Evolutionary conservation across 1,140 invertebrate species (phyloP).

Genomic region (Leptinotarsa undecemlineata): DNA sequence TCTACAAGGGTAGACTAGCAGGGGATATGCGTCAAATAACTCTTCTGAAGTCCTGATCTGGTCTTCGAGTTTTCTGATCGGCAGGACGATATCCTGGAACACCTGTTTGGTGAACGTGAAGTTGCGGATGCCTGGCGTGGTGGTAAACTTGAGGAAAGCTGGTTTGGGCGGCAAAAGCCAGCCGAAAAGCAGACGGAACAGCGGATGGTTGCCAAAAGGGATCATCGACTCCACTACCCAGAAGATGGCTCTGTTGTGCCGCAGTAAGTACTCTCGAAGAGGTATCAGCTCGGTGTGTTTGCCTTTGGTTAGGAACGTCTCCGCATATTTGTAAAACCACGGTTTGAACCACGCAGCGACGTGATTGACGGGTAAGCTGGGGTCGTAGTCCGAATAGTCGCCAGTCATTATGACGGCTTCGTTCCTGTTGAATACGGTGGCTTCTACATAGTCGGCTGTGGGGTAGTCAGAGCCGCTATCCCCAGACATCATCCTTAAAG

Average conservation of each 20-base stretch:
- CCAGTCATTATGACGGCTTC: slow-evolving; percentile 62
- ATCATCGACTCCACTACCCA: slow-evolving; percentile 64
- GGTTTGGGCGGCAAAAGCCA: slow-evolving; percentile 60
- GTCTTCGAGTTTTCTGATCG: slow-evolving; percentile 59
- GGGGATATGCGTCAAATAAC: slow-evolving; percentile 61
- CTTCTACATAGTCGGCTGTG: slow-evolving; percentile 60
- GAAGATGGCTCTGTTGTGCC: slow-evolving; percentile 63
- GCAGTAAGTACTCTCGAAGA: slow-evolving; percentile 59
- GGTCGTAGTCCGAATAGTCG: slow-evolving; percentile 56
- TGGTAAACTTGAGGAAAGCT: slow-evolving; percentile 61
- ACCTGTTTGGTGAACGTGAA: slow-evolving; percentile 64
- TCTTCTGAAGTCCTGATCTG: slow-evolving; percentile 59
- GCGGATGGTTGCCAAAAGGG: slow-evolving; percentile 58
- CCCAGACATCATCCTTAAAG: slow-evolving; percentile 57
- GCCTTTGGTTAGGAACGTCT: slow-evolving; percentile 58
- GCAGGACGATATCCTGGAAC: slow-evolving; percentile 61
- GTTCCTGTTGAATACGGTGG: slow-evolving; percentile 60
- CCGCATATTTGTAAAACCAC: slow-evolving; percentile 70
- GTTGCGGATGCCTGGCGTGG: slow-evolving; percentile 60
- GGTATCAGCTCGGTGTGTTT: slow-evolving; percentile 61
- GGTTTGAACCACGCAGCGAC: slow-evolving; percentile 62
- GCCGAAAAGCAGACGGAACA: slow-evolving; percentile 53
- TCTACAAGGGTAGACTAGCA: slow-evolving; percentile 63
- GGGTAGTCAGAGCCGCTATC: slow-evolving; percentile 38
- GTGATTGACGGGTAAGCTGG: slow-evolving; percentile 55